Evolutionary conservation across 2,888 invertebrate species (phyloP), one percentile per base, ranked within the genome.

Genomic region (Nemotelus nigrinus): DNA sequence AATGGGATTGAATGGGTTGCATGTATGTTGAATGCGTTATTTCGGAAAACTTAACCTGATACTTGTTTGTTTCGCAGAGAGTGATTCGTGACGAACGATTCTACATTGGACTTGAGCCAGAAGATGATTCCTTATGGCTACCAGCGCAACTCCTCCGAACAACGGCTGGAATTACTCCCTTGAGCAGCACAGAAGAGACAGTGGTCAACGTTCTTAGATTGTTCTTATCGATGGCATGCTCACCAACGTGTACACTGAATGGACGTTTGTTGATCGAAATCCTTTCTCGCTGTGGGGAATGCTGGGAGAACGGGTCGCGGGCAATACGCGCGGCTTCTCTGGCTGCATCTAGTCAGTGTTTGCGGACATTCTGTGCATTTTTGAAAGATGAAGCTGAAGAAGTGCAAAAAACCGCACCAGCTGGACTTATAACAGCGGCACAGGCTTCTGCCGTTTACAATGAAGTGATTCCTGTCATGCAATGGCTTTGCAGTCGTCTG

Each of bases 81-180:
- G 91, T 97, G 82, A 91, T 97, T 45, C 92, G 95, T 81, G 97
- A 98, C 88, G 96, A 96, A 85, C 90, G 96, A 78, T 97, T 97
- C 85, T 96, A 96, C 85, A 92, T 96, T 39, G 94, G 95, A 44
- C 91, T 94, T 81, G 97, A 97, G 85, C 94, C 95, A 0, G 96
- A 97, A 87, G 95, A 96, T 85, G 96, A 97, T 87, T 96, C 96
- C 0, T 89, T 95, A 65, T 97, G 97, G 96, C 89, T 97, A 84
- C 96, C 97, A 3, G 94, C 96, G 2, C 98, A 98, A 87, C 89
- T 98, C 77, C 89, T 98, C 55, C 92, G 94, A 81, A 93, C 96
- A 2, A 94, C 97, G 76, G 92, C 94, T 58, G 84, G 86, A 41
- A 85, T 87, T 65, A 81, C 85, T 77, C 85, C 86, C 1, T 92